Base-by-base conservation (phyloP, 2,797 vertebrate genomes). In the Anas flavirostris region DNA sequence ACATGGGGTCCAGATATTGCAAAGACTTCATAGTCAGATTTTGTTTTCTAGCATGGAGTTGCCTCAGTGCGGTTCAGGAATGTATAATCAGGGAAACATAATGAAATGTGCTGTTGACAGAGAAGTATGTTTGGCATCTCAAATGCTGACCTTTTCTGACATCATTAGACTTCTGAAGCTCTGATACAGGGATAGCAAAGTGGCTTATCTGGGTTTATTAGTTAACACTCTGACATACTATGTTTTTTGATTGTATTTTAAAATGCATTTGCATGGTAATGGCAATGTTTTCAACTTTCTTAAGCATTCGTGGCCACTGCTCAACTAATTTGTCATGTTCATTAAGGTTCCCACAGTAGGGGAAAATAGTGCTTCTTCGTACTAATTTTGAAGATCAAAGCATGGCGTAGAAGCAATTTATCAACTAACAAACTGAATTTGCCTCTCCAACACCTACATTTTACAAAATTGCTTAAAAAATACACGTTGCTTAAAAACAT, bases 51-150 rank as follows among this genome's bases (percentile, higher is more conserved):
- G 60, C 11, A 2, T 33, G 48, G 77, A 70, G 29, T 41, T 74
- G 31, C 46, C 52, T 88, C 67, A 21, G 39, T 10, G 52, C 78
- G 70, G 50, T 79, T 82, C 50, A 75, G 64, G 84, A 77, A 89
- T 75, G 35, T 85, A 22, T 92, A 91, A 91, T 93, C 92, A 92
- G 64, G 72, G 75, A 87, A 87, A 63, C 48, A 46, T 92, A 89
- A 91, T 82, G 78, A 85, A 91, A 67, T 72, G 56, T 67, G 60
- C 64, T 93, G 89, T 82, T 92, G 92, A 91, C 87, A 89, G 84
- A 56, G n/a, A 92, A 91, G 60, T 90, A 91, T 94, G 91, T 84
- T 55, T 93, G 89, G 87, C 84, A 95, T 96, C 89, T 91, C 75
- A 66, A 68, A 70, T 70, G 29, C 52, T 93, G 86, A 67, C 75